Evolutionary conservation across 2,888 invertebrate species (phyloP), one percentile per base, ranked within the genome.

Genomic region (Parnassius mnemosyne): DNA sequence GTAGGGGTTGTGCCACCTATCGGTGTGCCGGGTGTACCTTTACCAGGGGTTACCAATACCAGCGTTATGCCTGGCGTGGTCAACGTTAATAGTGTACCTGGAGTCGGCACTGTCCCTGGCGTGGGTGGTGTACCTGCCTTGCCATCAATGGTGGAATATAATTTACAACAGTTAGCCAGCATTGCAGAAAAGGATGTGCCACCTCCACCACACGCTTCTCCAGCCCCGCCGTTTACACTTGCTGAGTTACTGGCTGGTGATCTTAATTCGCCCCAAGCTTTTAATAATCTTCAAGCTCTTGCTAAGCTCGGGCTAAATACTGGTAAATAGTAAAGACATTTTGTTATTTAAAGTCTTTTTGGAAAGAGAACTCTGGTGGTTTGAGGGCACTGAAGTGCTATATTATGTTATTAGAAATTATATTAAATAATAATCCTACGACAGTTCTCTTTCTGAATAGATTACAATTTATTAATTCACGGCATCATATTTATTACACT

Each of bases 211-310:
- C 80, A 93, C 80, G 87, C 93, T 76, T 80, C 93, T 71, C 84
- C 94, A 76, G 81, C 94, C 84, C 94, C 94, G 66, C 93, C 94
- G 69, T 96, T 96, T 71, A 95, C 94, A 63, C 86, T 97, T 68
- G 95, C 95, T 9, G 96, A 97, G 80, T 89, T 97, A 62, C 92
- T 97, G 62, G 94, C 94, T 64, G 96, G 95, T 16, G 95, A 95
- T 75, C 83, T 94, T 5, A 93, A 92, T 72, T 93, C 93, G 1
- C 94, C 94, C 72, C 95, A 96, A 74, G 96, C 97, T 11, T 94
- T 96, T 73, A 96, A 96, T 84, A 98, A 97, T 88, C 92, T 98
- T 69, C 97, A 97, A 79, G 97, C 97, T 42, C 93, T 98, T 65
- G 97, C 97, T 64, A 97, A 97, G 85, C 92, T 97, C 62, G 97